Conservation (phyloP, 2,888 invertebrate species). For the Hydropsyche betteni region DNA sequence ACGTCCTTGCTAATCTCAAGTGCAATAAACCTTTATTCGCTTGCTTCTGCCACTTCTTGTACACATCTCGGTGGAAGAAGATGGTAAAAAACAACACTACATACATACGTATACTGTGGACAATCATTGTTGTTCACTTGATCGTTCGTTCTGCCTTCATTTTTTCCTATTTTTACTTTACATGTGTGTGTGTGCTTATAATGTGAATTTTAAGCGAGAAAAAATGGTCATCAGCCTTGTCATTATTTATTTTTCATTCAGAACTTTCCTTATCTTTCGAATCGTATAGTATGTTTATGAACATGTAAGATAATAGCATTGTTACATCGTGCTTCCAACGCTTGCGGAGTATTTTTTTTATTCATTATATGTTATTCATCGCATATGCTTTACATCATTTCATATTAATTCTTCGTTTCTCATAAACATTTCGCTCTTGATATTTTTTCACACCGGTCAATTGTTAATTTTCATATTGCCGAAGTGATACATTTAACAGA, state of each 20-base stretch:
- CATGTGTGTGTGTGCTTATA: not conserved
- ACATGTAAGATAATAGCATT: no score
- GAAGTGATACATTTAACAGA: not conserved
- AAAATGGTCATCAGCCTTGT: conserved; percentile 2
- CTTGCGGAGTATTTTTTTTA: not conserved
- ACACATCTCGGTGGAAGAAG: conserved; percentile 33
- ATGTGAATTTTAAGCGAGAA: conserved; percentile 24
- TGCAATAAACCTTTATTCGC: conserved; percentile 41
- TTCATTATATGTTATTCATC: not conserved
- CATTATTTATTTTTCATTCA: conserved; percentile 28
- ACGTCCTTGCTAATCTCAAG: conserved; percentile 44
- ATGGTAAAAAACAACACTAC: conserved; percentile 4
- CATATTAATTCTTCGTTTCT: not conserved
- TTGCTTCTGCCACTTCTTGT: conserved; percentile 39
- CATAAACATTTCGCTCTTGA: not conserved
- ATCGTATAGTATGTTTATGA: not conserved
- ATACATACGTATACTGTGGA: not conserved
- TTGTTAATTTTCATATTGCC: not conserved
- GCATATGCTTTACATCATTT: not conserved
- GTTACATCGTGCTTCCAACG: not conserved
- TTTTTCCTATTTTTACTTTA: not conserved
- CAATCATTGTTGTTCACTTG: conserved; percentile 31
- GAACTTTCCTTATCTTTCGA: conserved; percentile 28
- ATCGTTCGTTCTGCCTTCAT: conserved; percentile 5
- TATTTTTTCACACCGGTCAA: conserved; percentile 1